These are phyloP conservation scores for Phyllotreta striolata DNA, from an alignment of 2,888 invertebrate genomes.

Conservation along the genomic window DNA sequence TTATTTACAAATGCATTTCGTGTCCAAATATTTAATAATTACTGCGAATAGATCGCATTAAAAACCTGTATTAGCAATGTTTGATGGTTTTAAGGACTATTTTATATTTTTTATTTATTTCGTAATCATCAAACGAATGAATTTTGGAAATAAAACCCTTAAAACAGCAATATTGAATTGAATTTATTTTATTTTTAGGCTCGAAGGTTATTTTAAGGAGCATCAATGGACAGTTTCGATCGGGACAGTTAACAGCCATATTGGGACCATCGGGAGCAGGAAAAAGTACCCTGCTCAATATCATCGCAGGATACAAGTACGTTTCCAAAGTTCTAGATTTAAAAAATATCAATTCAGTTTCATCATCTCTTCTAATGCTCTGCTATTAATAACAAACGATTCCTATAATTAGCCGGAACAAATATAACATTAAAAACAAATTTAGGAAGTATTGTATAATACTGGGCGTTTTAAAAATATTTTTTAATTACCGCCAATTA, in stretches of 20 bases:
- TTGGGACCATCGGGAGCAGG: constrained; percentile 94
- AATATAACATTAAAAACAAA: no score
- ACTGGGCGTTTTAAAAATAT: not conserved
- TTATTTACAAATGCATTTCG: no score
- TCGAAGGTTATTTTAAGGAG: constrained; percentile 81
- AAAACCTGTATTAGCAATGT: no score
- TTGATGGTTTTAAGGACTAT: no score
- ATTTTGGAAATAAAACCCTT: not conserved
- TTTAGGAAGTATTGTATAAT: not conserved
- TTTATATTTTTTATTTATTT: no score
- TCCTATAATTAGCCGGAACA: no score
- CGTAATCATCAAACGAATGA: no score
- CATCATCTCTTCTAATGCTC: no score
- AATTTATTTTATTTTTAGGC: constrained; percentile 62
- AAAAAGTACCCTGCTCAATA: constrained; percentile 88
- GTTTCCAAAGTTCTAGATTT: constrained; percentile 49
- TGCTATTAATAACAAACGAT: no score
- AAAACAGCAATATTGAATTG: not conserved
- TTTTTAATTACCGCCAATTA: not conserved
- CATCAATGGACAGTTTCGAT: constrained; percentile 83
- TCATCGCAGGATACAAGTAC: constrained; percentile 92
- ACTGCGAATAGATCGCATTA: no score
- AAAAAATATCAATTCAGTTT: not conserved
- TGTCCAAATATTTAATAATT: no score
- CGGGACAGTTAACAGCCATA: constrained; percentile 89